Base-by-base conservation (phyloP, 30 jellyfish, hydroid and myxozoan species). In the Turritopsis rubra region DNA sequence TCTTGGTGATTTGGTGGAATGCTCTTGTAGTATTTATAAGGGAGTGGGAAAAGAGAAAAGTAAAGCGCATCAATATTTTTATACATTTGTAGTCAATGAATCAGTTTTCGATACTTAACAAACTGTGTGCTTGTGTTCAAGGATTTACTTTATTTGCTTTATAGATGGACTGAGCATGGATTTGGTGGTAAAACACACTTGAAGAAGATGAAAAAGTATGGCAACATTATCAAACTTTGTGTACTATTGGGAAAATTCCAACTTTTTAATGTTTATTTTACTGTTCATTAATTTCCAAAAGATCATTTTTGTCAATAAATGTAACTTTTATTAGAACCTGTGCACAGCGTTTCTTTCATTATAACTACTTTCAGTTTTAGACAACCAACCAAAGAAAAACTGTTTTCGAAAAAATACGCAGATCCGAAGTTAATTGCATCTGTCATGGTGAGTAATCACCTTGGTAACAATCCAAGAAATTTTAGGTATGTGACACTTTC, bases 131-230 rank as follows among this genome's bases (percentile, higher is more conserved):
- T n/a, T n/a, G n/a, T n/a, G n/a, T n/a, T n/a, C n/a, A n/a, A n/a
- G n/a, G n/a, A n/a, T n/a, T n/a, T n/a, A n/a, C n/a, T n/a, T n/a
- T n/a, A n/a, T 27, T 65, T 27, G 70, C 5, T 41, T 41, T 80
- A 7, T 71, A 89, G 96, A 71, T 89, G 88, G 68, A 89, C 89
- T 52, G 95, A 85, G 21, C 90, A 85, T 81, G 94, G 88, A 24
- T 83, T 83, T 89, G 96, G 96, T 27, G 75, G 80, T 70, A 81
- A 82, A 81, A 89, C 96, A 19, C 85, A 84, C 84, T 52, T 89
- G 29, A 89, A 89, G 86, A 89, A 80, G 73, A 81, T 84, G 8
- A 22, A 89, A 29, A 72, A 80, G 96, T 88, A 29, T 8, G 82
- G 20, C 28, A 65, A 28, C 52, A 24, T 20, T 24, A 41, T 20